Conservation (phyloP, 2,888 invertebrate genomes). For the Odontomyia ornata region DNA sequence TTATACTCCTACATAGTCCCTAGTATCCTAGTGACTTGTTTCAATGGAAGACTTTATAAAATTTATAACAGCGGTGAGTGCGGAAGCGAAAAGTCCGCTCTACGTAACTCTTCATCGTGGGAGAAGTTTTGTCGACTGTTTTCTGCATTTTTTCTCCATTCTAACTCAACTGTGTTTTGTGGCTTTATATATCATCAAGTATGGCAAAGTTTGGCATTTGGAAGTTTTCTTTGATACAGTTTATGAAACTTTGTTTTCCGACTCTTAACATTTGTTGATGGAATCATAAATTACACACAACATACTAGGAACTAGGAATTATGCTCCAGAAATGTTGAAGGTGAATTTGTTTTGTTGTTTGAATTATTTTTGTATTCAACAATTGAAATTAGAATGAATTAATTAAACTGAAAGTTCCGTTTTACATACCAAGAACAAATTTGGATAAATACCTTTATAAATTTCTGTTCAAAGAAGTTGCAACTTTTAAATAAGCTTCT, state of each 20-base stretch:
- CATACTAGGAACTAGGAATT: background rate
- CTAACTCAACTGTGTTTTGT: background rate
- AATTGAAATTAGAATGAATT: no score
- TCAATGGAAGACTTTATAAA: background rate
- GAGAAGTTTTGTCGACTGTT: background rate
- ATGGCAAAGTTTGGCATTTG: background rate
- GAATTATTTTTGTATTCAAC: no score
- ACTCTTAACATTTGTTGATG: background rate
- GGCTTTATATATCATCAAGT: background rate
- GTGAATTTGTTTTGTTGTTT: no score
- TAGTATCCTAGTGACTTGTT: no score
- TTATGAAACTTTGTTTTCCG: background rate
- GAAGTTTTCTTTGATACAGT: conserved; percentile 1
- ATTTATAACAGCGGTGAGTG: background rate
- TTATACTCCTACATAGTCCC: no score
- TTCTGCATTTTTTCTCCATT: background rate
- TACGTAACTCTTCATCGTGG: background rate
- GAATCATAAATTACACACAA: background rate
- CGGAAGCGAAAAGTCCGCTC: background rate
- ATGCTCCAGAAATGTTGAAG: no score
- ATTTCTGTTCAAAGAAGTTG: no score
- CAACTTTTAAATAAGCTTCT: no score
- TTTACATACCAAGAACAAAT: no score
- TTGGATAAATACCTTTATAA: no score
- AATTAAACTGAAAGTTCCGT: no score